Conservation (phyloP, 1,140 invertebrate genomes). For the Muscidifurax raptorellus region DNA sequence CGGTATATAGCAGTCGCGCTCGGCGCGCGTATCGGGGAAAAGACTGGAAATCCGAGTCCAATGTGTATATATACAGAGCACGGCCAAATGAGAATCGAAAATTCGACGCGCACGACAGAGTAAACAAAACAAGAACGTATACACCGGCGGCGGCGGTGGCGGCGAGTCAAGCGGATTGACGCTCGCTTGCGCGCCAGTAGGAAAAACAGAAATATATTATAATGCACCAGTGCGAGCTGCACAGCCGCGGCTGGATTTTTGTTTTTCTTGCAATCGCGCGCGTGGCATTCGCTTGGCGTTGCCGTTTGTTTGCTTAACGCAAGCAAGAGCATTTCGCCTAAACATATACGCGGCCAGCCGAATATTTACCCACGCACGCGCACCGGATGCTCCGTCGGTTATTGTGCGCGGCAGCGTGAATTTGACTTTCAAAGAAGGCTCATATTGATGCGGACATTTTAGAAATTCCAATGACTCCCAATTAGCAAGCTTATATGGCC, state of each 20-base stretch:
- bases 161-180: background rate
- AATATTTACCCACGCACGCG: background rate
- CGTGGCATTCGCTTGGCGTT: background rate
- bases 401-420: background rate
- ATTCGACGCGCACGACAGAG: background rate
- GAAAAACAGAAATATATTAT: background rate
- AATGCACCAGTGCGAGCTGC: background rate
- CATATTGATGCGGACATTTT: conserved; percentile 26
- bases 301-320: background rate
- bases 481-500: conserved; percentile 14
- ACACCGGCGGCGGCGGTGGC: background rate
- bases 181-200: background rate
- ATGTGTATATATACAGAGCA: background rate
- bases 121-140: background rate
- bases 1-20: background rate
- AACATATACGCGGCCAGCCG: background rate
- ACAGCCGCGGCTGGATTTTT: background rate
- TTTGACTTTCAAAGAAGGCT: conserved; percentile 33
- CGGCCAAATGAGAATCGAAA: background rate
- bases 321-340: background rate
- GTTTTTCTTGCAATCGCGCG: background rate
- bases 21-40: background rate
- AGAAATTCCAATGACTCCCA: conserved; percentile 20
- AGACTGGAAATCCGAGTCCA: background rate
- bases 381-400: background rate